These are phyloP conservation scores for Oceanodroma tethys DNA, from an alignment of 2,113 vertebrate species.

Conservation along the genomic window DNA sequence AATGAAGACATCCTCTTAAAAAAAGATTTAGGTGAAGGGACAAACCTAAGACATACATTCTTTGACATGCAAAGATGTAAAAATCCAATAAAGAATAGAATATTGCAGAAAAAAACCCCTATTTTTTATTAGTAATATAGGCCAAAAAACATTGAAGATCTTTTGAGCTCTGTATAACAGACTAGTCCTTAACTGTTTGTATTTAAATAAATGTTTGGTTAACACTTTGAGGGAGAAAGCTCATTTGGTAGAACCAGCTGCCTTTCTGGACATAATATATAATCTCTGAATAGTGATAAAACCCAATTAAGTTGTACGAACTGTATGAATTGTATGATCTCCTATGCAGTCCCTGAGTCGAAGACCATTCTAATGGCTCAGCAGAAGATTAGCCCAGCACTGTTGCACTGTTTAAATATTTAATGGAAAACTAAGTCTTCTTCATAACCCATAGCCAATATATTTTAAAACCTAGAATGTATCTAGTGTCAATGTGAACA, in stretches of 20 bases:
- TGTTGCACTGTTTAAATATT: not conserved
- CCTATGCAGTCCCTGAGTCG: not conserved
- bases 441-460: not conserved
- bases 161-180: not conserved
- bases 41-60: not conserved
- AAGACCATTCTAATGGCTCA: not conserved
- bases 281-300: not conserved
- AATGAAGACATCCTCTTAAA: not conserved
- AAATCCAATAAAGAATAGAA: not conserved
- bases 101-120: fast-evolving
- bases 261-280: not conserved
- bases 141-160: not conserved
- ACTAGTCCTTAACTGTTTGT: not conserved
- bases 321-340: not conserved
- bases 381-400: not conserved
- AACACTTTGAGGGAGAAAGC: not conserved
- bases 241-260: not conserved
- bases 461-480: not conserved
- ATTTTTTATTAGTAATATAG: not conserved
- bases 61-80: not conserved
- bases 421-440: not conserved
- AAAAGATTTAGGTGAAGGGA: not conserved
- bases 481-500: not conserved
- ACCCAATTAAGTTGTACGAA: not conserved
- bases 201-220: not conserved